Evolutionary conservation across 1,140 invertebrate species (phyloP), one percentile per base, ranked within the genome.

Genomic region (Diorhabda elongata): DNA sequence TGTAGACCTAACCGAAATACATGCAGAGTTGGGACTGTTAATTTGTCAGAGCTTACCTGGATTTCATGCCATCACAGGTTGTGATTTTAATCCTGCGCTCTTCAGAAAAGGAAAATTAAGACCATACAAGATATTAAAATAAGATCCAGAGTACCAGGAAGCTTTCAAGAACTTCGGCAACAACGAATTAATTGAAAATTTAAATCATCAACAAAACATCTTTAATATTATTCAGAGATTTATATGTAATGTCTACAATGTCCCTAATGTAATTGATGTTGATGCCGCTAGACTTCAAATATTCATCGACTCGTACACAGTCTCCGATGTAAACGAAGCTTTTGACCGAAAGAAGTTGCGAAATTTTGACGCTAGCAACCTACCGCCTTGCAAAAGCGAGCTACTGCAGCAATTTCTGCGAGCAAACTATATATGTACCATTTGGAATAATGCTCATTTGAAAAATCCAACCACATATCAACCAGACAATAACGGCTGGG

Each of bases 11-110:
- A 9, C 61, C 8, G 67, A 74, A 66, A 44, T 80, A 7, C 72
- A 79, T 64, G 59, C 57, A 67, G 26, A 71, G 3, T 73, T 81
- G 45, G 76, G 78, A 62, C 7, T 44, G 60, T 61, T 57, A 56
- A 7, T 80, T 11, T 78, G 73, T 70, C 42, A 52, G 70, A 26
- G 26, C 26, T 26, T 26, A 26, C 26, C 9, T 5, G 41, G 41
- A 2, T 62, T 45, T 0, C 42, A 44, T 11, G 61, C 43, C 0
- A 8, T 62, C 2, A 61, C 61, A 44, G 61, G 61, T 3, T 42
- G 61, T 0, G 61, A 62, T 44, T 62, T 9, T 9, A 62, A 62
- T 11, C 43, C 61, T 4, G 43, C 41, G n/a, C 44, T 44, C 3
- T 62, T 43, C 0, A 62, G 61, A 62, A 62, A 44, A 44, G 43